These are phyloP conservation scores for Zoanthus solanderi DNA, from an alignment of 92 coral and sea anemone genomes.

Conservation along the genomic window DNA sequence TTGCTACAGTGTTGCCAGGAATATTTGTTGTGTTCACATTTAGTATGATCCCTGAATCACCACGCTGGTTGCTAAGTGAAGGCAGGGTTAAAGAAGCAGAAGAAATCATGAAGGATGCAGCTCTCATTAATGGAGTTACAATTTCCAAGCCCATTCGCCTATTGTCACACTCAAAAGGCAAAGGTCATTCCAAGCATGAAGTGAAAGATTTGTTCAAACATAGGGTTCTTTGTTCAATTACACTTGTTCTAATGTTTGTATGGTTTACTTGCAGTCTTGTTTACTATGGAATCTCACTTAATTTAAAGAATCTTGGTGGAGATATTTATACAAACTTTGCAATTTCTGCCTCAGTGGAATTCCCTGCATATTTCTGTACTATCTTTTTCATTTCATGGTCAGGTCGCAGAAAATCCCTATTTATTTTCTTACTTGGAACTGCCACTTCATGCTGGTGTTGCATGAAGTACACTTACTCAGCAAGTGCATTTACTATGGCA, in stretches of 20 bases:
- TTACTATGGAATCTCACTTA: slow-evolving; percentile 75
- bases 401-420: slow-evolving; percentile 70
- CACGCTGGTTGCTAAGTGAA: slow-evolving; percentile 62
- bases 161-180: slow-evolving; percentile 19
- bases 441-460: slow-evolving; percentile 66
- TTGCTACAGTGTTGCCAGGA: slow-evolving; percentile 45
- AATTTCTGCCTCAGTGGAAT: slow-evolving; percentile 65
- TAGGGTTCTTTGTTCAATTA: slow-evolving; percentile 43
- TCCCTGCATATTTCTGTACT: slow-evolving; percentile 69
- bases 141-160: slow-evolving; percentile 42
- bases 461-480: slow-evolving; percentile 36
- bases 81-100: slow-evolving; percentile 71
- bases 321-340: slow-evolving; percentile 72
- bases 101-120: slow-evolving; percentile 51
- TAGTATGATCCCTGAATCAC: slow-evolving; percentile 60
- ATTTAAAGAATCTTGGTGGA: slow-evolving; percentile 71
- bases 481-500: slow-evolving; percentile 39
- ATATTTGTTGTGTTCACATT: slow-evolving; percentile 44
- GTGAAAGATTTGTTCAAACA: slow-evolving; percentile 47
- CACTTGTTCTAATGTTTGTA: slow-evolving; percentile 59
- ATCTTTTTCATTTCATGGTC: slow-evolving; percentile 54
- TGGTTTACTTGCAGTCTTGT: slow-evolving; percentile 66
- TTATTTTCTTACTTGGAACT: slow-evolving; percentile 56
- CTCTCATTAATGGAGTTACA: slow-evolving; percentile 40
- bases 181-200: slow-evolving; percentile 34